These are phyloP conservation scores for Grantiella picta DNA, from an alignment of 2,113 vertebrate genomes.

Conservation along the genomic window DNA sequence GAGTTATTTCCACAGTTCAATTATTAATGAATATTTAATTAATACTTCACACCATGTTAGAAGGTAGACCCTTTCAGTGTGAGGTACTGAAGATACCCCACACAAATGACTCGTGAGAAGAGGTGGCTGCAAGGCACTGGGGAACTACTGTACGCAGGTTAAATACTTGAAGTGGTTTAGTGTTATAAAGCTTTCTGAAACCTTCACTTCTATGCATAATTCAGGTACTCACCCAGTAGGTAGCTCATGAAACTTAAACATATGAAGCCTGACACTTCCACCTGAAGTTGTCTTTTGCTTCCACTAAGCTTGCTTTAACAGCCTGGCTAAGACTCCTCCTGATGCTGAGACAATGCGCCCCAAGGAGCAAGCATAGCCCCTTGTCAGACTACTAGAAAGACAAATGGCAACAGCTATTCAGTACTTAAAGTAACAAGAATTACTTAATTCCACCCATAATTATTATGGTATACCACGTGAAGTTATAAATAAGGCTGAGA, in stretches of 20 bases:
- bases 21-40: background rate
- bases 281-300: background rate
- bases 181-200: background rate
- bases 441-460: fast-evolving
- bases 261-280: background rate
- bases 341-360: background rate
- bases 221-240: background rate
- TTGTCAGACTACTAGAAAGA: background rate
- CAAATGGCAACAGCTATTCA: background rate
- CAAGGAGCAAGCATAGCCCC: background rate
- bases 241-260: background rate
- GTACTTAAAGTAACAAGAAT: background rate
- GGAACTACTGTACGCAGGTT: background rate
- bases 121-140: background rate
- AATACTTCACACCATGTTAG: background rate
- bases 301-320: background rate
- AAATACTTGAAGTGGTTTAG: background rate
- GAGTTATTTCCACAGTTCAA: background rate
- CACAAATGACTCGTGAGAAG: background rate
- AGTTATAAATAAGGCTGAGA: background rate
- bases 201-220: background rate
- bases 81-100: background rate
- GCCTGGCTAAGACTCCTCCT: background rate
- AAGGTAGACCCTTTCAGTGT: background rate
- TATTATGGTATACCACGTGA: background rate